A percentile compares a stretch with the other conserved stretches of the same genome.
Evolutionary conservation across 2,888 invertebrate genomes (phyloP).

Genomic region (Lithophane leautieri): DNA sequence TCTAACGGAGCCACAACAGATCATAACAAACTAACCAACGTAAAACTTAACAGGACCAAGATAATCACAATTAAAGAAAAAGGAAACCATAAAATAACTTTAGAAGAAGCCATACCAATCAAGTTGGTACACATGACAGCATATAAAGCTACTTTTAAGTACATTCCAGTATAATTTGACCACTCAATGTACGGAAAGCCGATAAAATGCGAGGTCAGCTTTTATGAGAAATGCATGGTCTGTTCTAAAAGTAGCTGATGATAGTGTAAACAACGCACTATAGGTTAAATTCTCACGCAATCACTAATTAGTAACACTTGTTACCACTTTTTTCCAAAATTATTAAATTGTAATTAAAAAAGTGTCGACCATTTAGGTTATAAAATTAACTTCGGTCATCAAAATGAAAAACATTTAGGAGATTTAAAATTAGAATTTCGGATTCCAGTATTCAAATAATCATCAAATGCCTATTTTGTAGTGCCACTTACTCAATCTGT

Average conservation of each 20-base stretch:
- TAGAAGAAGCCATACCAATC: constrained; percentile 38
- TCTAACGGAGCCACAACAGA: constrained; percentile 7
- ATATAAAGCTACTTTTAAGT: constrained; percentile 7
- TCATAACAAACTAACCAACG: constrained; percentile 6
- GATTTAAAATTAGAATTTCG: neutral
- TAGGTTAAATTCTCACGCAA: neutral
- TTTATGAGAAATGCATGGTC: neutral
- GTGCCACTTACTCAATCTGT: too few relatives aligned
- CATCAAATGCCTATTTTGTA: neutral
- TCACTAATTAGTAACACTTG: neutral
- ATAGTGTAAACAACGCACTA: neutral
- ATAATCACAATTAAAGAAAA: constrained; percentile 45
- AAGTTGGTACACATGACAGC: neutral
- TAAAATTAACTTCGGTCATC: neutral
- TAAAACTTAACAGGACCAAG: constrained; percentile 30
- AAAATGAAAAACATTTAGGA: neutral
- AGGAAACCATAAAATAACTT: constrained; percentile 49
- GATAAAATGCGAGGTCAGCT: neutral
- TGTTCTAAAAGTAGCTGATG: neutral
- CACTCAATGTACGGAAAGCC: neutral
- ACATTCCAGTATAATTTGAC: constrained; percentile 8
- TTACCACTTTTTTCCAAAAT: neutral
- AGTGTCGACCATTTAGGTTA: neutral
- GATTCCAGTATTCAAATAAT: neutral
- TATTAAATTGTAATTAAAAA: neutral